Percentiles rank a stretch among this genome's conserved stretches.
These are phyloP conservation scores for Apostichopus japonicus DNA, from an alignment of 35 echinoderm and acorn worm genomes.

Conservation along the genomic window DNA sequence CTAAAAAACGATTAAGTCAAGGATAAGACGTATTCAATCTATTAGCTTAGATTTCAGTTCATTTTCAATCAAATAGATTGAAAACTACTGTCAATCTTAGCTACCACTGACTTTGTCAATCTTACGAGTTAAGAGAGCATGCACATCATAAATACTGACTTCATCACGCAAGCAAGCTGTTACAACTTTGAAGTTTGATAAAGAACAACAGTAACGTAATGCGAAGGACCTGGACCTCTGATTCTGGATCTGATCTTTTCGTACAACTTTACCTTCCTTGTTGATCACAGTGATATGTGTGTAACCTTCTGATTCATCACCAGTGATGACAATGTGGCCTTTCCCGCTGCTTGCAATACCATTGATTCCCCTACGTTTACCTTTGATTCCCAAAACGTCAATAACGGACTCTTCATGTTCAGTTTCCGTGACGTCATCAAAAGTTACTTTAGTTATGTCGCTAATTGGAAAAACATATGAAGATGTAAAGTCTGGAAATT, in stretches of 20 bases:
- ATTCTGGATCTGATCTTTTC: not conserved
- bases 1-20: too few species aligned
- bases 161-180: not conserved
- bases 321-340: not conserved
- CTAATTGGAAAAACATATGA: not conserved
- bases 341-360: not conserved
- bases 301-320: not conserved
- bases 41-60: too few species aligned
- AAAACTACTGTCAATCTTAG: too few species aligned
- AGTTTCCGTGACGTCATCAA: not conserved
- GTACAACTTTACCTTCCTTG: not conserved
- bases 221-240: too few species aligned
- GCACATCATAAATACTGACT: constrained; percentile 1
- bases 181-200: not conserved
- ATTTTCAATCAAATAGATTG: too few species aligned
- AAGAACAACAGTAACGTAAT: not conserved
- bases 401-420: not conserved
- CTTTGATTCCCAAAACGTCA: not conserved
- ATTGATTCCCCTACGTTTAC: not conserved
- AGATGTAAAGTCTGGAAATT: not conserved
- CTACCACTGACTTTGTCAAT: too few species aligned
- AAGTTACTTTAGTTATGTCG: not conserved
- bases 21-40: too few species aligned
- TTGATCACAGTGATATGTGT: constrained; percentile 1
- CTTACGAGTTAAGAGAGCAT: too few species aligned